These are phyloP conservation scores for Cosmia pyralina DNA, from an alignment of 2,888 invertebrate species.

Conservation along the genomic window DNA sequence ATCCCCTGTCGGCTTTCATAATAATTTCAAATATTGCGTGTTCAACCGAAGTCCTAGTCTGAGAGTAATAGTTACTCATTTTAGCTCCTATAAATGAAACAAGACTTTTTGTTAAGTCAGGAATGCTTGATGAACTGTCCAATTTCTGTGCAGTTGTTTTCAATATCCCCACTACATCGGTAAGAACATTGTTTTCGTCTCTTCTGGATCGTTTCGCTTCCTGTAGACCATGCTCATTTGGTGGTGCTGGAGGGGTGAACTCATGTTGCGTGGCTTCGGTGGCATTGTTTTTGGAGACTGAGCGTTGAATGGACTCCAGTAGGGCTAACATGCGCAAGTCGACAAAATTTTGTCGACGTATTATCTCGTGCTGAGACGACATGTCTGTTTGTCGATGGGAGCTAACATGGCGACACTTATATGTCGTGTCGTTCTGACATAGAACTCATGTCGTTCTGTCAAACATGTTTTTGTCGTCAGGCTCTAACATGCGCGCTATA, in stretches of 20 bases:
- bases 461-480: too few relatives aligned
- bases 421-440: too few relatives aligned
- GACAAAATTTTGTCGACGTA: too few relatives aligned
- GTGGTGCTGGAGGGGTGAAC: constrained; percentile 33
- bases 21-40: constrained; percentile 41
- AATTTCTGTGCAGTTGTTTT: constrained; percentile 44
- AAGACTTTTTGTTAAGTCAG: constrained; percentile 37
- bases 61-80: constrained; percentile 41
- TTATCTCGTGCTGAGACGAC: too few relatives aligned
- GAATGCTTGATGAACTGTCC: constrained; percentile 37
- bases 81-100: constrained; percentile 33
- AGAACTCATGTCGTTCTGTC: too few relatives aligned
- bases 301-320: constrained; percentile 29
- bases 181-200: constrained; percentile 36
- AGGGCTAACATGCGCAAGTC: too few relatives aligned
- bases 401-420: too few relatives aligned
- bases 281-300: constrained; percentile 39
- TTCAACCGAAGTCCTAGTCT: constrained; percentile 25
- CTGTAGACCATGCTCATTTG: constrained; percentile 31
- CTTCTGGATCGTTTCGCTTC: constrained; percentile 40
- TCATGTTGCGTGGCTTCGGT: constrained; percentile 34
- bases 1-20: constrained; percentile 43
- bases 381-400: too few relatives aligned
- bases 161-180: constrained; percentile 42
- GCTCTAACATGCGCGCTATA: too few relatives aligned